These are phyloP conservation scores for Notothenia coriiceps DNA, from an alignment of 2,113 vertebrate species.

Conservation along the genomic window DNA sequence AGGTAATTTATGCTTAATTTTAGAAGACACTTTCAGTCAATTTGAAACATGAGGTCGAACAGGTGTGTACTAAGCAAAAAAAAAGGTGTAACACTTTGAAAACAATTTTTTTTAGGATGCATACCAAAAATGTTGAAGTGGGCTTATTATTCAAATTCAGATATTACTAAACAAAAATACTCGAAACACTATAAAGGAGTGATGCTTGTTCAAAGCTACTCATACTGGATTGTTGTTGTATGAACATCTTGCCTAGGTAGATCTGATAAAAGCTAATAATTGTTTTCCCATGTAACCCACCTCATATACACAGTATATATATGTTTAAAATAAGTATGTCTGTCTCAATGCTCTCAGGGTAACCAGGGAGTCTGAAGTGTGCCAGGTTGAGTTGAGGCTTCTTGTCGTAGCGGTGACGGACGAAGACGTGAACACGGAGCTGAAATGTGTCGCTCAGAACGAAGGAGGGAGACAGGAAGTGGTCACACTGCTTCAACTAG, in stretches of 20 bases:
- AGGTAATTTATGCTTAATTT: constrained; percentile 57
- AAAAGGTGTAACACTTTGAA: too few relatives aligned
- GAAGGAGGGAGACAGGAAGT: constrained; percentile 80
- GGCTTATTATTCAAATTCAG: too few relatives aligned
- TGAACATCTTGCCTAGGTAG: not conserved
- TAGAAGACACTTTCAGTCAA: not conserved
- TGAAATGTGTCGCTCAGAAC: constrained; percentile 87
- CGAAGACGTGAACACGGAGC: constrained; percentile 84
- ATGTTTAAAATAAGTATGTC: not conserved
- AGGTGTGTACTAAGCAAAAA: not conserved
- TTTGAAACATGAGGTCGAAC: too few relatives aligned
- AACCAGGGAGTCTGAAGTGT: constrained; percentile 79
- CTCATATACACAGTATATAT: not conserved
- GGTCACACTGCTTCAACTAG: constrained; percentile 81
- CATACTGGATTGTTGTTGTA: not conserved
- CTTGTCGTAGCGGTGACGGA: constrained; percentile 84
- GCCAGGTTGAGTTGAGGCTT: constrained; percentile 87
- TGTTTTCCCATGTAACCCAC: not conserved
- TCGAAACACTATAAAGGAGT: too few relatives aligned
- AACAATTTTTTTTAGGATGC: too few relatives aligned
- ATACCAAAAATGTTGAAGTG: too few relatives aligned
- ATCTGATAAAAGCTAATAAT: not conserved
- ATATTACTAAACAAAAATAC: too few relatives aligned
- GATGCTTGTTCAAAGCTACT: not conserved
- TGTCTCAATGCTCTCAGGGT: constrained; percentile 79